Evolutionary conservation across 2,888 invertebrate species (phyloP), one percentile per base, ranked within the genome.

Genomic region (Mamestra brassicae): DNA sequence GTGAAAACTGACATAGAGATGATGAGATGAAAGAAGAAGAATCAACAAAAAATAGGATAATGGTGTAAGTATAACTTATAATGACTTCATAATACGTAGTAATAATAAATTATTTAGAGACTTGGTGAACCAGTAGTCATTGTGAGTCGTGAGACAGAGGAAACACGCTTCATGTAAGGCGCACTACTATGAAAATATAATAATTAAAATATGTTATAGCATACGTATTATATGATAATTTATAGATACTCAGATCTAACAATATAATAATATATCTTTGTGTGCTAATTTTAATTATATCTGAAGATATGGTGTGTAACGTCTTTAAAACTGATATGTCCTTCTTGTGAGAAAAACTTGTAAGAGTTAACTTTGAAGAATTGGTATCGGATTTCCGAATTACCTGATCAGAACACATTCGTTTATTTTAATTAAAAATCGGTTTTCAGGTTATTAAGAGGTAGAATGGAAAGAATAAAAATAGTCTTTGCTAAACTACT

Each of bases 171-270:
- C 34, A 45, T 63, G 64, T 64, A 71, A 69, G 63, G 57, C n/a
- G 45, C 42, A 60, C 55, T 55, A 57, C 72, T 70, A 68, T 69
- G 63, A 67, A 69, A 64, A 74, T 34, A 75, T 76, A 63, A 80
- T 61, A 85, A 83, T 76, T 66, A 68, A 63, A 52, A 65, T 76
- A 60, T 80, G n/a, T 80, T 55, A 58, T 66, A 67, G 55, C 60
- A 66, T 36, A 65, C 34, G 15, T 52, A 85, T 85, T 80, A 81
- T 79, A 85, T 85, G 85, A 78, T 84, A 79, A 84, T 85, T 64
- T 69, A 57, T 54, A 74, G 61, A 74, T 67, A 67, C 61, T 67
- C 15, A 64, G 26, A 71, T 36, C 10, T 8, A 52, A 52, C 7
- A 54, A 47, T 45, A 58, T 42, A 52, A 67, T 65, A 67, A 63